Evolutionary conservation across 2,888 invertebrate species (phyloP), one percentile per base, ranked within the genome.

Genomic region (Lissonota sp.): DNA sequence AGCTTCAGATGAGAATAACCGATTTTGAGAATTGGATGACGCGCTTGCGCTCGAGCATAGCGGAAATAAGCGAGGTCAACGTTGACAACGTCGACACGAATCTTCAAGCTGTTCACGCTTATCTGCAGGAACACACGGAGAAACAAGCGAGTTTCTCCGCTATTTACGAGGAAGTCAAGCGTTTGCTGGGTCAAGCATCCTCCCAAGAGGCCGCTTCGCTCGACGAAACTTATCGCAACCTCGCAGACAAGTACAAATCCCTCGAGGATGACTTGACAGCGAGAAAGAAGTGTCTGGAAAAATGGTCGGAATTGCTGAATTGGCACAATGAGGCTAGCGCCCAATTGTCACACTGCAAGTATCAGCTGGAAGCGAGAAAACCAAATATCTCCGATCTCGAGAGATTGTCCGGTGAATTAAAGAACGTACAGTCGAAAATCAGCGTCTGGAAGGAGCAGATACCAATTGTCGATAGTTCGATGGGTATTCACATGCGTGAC

Each of bases 91-190:
- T 98, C 0, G 97, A 97, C 87, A 94, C 95, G 0, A 95, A 95
- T 46, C 92, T 98, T 8, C 96, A 97, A 88, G 95, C 96, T 0
- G 95, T 97, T 85, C 97, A 98, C 90, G 95, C 95, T 0, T 93
- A 98, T 37, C 93, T 97, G 72, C 97, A 97, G 92, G 98, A 98
- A 88, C 97, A 97, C 90, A 95, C 96, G 1, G 97, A 97, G 58
- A 97, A 97, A 88, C 96, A 96, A 86, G 95, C 96, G 0, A 94
- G 94, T 58, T 97, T 98, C 84, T 94, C 95, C 82, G 94, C 95
- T 1, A 96, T 98, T 84, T 96, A 97, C 86, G 95, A 96, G 85
- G 97, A 98, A 93, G 95, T 98, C 0, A 97, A 97, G 88, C 95
- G 95, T 77, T 94, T 98, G 86, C 95, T 96, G 0, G 93, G 95